These are phyloP conservation scores for Menidia beryllina DNA, from an alignment of 2,113 vertebrate species.

Conservation along the genomic window DNA sequence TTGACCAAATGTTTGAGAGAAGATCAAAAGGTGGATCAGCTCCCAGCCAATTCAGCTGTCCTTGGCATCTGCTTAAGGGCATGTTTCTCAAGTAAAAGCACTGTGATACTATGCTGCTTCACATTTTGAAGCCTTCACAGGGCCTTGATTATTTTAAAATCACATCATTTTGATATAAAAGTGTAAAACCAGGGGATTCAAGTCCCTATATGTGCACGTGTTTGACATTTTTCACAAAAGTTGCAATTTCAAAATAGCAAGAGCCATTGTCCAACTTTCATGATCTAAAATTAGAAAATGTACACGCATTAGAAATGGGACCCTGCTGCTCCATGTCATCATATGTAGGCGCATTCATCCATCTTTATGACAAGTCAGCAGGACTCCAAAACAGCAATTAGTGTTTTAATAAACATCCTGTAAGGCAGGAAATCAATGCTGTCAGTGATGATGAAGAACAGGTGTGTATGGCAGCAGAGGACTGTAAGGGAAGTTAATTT, in stretches of 20 bases:
- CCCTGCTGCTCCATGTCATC: not conserved
- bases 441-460: conserved; percentile 37
- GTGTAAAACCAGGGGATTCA: not conserved
- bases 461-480: conserved; percentile 24
- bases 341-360: conserved; percentile 3
- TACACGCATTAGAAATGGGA: not conserved
- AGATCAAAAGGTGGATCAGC: too few relatives aligned
- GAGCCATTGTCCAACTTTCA: not conserved
- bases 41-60: too few relatives aligned
- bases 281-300: not conserved
- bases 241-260: not conserved
- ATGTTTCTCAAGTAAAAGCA: too few relatives aligned
- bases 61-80: too few relatives aligned
- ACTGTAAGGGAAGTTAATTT: conserved; percentile 22
- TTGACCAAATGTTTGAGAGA: too few relatives aligned
- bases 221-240: not conserved
- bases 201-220: not conserved
- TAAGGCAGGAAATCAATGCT: conserved; percentile 33
- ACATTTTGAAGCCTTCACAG: too few relatives aligned
- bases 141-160: too few relatives aligned
- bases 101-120: too few relatives aligned
- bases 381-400: conserved; percentile 40
- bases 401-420: conserved; percentile 27
- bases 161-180: not conserved
- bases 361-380: conserved; percentile 29